Conservation (phyloP, 2,113 vertebrate genomes). For the Brevimyrus niger region DNA sequence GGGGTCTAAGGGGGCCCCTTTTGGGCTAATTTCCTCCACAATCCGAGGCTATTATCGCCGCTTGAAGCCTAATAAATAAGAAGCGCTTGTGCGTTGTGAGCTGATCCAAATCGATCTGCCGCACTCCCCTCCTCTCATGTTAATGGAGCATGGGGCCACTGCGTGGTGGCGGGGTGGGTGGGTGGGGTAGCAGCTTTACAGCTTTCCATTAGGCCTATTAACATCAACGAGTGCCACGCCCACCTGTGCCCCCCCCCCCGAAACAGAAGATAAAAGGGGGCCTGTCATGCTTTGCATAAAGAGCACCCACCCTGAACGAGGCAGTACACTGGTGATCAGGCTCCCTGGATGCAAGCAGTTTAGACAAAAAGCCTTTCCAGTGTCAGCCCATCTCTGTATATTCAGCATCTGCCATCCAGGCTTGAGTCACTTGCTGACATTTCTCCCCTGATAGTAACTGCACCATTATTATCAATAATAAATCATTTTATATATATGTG, state of each 20-base stretch:
- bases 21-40: neutral
- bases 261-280: neutral
- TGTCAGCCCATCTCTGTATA: neutral
- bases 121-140: constrained; percentile 32
- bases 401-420: neutral
- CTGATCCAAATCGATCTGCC: constrained; percentile 5
- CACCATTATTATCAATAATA: neutral
- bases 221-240: neutral
- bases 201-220: constrained; percentile 9
- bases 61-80: constrained; percentile 6
- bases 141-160: constrained; percentile 41
- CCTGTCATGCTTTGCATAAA: neutral
- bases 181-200: neutral
- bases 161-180: constrained; percentile 10
- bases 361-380: neutral
- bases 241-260: neutral
- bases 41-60: neutral
- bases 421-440: neutral
- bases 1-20: neutral
- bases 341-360: neutral
- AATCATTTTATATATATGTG: too few species aligned
- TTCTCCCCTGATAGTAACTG: neutral
- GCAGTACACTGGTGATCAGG: neutral
- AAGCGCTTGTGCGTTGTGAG: neutral
- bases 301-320: neutral